These are phyloP conservation scores for Anastrepha obliqua DNA, from an alignment of 1,140 invertebrate genomes.

Conservation along the genomic window DNA sequence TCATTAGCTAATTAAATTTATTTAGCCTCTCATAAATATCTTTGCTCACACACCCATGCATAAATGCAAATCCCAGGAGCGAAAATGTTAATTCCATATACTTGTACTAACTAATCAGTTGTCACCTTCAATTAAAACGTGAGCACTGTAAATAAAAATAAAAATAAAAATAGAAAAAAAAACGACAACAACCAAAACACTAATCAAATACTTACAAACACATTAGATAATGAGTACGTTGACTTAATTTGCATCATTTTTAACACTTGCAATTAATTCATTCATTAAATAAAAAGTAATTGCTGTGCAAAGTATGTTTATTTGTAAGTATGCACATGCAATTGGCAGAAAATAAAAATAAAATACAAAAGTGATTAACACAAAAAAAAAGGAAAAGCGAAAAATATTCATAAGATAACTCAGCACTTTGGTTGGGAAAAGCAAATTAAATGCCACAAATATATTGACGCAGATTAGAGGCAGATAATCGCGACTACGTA, in stretches of 20 bases:
- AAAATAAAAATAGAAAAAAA: neutral
- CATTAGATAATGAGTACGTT: slow-evolving; percentile 35
- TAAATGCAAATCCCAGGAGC: slow-evolving; percentile 10
- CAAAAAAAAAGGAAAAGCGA: neutral
- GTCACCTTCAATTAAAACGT: slow-evolving; percentile 23
- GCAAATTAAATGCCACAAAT: no score
- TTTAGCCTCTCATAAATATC: neutral
- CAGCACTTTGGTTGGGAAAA: no score
- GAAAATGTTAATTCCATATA: neutral
- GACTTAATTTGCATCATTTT: slow-evolving; percentile 36
- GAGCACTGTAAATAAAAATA: neutral
- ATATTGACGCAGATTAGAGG: no score
- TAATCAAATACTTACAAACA: slow-evolving; percentile 13
- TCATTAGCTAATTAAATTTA: neutral
- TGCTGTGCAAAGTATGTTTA: neutral
- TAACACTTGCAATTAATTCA: slow-evolving; percentile 39
- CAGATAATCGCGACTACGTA: no score
- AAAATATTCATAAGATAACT: neutral
- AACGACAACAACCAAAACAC: slow-evolving; percentile 24
- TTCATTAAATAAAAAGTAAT: slow-evolving; percentile 35
- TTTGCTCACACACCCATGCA: neutral
- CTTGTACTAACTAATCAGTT: slow-evolving; percentile 41
- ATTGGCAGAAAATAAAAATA: neutral
- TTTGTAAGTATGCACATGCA: neutral
- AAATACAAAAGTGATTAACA: slow-evolving; percentile 7